These are phyloP conservation scores for Paramormyrops kingsleyae DNA, from an alignment of 2,113 vertebrate genomes.

Conservation along the genomic window DNA sequence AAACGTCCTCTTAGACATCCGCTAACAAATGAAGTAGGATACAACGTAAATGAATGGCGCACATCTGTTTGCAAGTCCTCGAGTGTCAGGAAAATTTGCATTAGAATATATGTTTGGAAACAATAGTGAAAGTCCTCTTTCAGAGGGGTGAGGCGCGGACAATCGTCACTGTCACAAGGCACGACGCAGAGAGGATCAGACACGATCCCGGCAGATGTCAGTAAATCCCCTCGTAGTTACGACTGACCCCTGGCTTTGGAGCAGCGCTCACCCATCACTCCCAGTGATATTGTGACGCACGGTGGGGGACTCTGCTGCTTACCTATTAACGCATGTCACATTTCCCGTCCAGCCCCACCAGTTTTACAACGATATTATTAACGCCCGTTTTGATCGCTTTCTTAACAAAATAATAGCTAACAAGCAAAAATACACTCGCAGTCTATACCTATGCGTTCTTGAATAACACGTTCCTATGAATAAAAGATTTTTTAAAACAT, in stretches of 20 bases:
- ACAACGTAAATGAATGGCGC: neutral
- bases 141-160: neutral
- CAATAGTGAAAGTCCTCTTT: conserved; percentile 17
- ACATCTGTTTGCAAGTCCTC: conserved; percentile 11
- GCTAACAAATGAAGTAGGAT: neutral
- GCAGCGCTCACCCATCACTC: neutral
- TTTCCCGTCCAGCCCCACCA: neutral
- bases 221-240: neutral
- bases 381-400: neutral
- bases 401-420: neutral
- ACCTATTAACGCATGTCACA: neutral
- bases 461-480: neutral
- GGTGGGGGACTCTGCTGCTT: neutral
- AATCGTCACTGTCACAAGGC: conserved; percentile 8
- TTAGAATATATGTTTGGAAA: neutral
- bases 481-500: neutral
- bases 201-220: conserved; percentile 12
- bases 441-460: neutral
- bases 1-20: neutral
- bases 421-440: neutral
- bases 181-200: neutral
- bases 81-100: conserved; percentile 4
- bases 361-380: neutral
- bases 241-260: neutral
- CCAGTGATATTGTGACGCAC: neutral